These are phyloP conservation scores for Halcyon senegalensis DNA, from an alignment of 2,113 vertebrate species.

Conservation along the genomic window DNA sequence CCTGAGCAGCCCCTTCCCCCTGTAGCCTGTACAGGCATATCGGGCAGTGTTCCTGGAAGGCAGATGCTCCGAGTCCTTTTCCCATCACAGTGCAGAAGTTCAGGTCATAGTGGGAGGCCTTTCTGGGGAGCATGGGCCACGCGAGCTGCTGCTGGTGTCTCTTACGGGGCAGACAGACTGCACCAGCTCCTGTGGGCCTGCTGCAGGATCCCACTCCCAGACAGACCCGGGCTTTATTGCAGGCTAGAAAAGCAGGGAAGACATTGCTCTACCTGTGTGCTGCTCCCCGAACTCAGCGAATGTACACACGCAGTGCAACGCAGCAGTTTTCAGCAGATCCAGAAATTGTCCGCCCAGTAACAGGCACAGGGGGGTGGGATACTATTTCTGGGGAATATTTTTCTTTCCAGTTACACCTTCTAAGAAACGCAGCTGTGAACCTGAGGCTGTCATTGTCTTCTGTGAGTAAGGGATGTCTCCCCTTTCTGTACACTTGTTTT, in stretches of 20 bases:
- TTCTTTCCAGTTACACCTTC: neutral
- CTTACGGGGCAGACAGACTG: neutral
- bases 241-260: neutral
- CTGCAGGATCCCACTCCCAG: neutral
- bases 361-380: no score
- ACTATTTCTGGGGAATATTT: fast-evolving
- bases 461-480: neutral
- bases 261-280: neutral
- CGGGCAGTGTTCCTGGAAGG: neutral
- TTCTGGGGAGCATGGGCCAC: neutral
- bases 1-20: neutral
- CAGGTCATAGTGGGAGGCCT: fast-evolving
- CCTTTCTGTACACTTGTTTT: neutral
- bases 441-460: neutral
- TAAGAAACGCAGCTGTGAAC: neutral
- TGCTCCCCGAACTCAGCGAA: neutral
- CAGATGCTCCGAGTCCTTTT: neutral
- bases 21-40: neutral
- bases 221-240: neutral
- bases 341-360: neutral
- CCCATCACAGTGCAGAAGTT: neutral
- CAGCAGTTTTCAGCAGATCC: fast-evolving
- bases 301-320: fast-evolving
- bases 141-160: neutral
- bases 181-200: fast-evolving